Base-by-base conservation (phyloP, 2,888 invertebrate genomes). In the Auanema sp. region DNA sequence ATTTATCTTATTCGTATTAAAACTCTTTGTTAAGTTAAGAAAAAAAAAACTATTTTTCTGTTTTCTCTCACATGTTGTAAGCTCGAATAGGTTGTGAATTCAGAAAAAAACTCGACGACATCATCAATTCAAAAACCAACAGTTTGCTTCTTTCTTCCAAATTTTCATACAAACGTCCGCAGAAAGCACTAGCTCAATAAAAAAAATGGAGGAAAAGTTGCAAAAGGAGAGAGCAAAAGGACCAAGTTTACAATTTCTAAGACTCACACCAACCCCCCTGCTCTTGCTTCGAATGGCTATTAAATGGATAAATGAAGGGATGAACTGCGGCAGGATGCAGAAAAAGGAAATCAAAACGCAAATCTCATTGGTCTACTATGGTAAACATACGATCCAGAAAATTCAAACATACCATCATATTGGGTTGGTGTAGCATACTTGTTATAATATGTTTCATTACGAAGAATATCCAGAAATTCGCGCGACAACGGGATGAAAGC, bases 371-470 rank as follows among this genome's bases (percentile, higher is more conserved):
- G 11, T 52, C 11, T 25, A 4, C 6, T 52, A 21, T n/a, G n/a
- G n/a, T n/a, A n/a, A n/a, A n/a, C n/a, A n/a, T n/a, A n/a, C n/a
- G 23, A 52, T 4, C 52, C 12, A 21, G 33, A 33, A 16, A 55
- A 12, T 41, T 21, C 24, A 33, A 50, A 61, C 69, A 59, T 55
- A 79, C 81, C 81, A 55, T 77, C 74, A 57, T 78, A 76, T 50
- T 81, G 81, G 1, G 79, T 81, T 8, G 81, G 81, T 11, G 81
- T 81, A 5, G 80, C 79, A 63, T 80, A 80, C 21, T 71, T 70
- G 66, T 81, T 81, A 73, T 81, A 81, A 42, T 68, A 43, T 16
- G 68, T 68, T 33, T 76, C 75, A 58, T 81, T 77, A 42, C 74
- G 70, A 33, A 81, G 64, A 52, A 73, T 64, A 56, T 74, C 71